Conservation (phyloP, 2,113 vertebrate genomes). For the Rhizomys pruinosus region DNA sequence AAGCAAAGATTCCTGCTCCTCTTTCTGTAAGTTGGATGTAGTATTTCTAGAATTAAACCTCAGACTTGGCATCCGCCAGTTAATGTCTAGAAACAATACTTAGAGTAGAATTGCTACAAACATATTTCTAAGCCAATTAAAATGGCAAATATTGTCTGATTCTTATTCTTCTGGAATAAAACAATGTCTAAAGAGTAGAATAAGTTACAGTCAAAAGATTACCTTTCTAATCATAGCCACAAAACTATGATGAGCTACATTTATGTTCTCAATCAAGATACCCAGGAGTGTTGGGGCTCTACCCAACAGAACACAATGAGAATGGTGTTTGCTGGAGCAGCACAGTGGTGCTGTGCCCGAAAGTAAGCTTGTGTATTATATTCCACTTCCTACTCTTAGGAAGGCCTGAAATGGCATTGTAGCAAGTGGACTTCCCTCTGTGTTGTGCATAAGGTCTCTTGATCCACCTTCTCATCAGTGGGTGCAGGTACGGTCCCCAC, state of each 20-base stretch:
- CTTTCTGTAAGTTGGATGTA: not conserved
- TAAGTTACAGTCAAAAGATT: constrained; percentile 1
- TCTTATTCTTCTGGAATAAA: not conserved
- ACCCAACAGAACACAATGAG: not conserved
- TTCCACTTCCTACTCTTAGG: not conserved
- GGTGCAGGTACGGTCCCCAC: not conserved
- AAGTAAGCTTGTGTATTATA: not conserved
- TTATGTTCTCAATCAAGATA: not conserved
- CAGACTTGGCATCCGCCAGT: not conserved
- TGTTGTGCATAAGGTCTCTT: not conserved
- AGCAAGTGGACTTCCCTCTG: not conserved
- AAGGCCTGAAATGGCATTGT: not conserved
- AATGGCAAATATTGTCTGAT: not conserved
- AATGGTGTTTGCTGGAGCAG: not conserved
- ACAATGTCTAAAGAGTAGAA: not conserved
- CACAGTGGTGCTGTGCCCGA: not conserved
- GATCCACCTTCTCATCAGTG: not conserved
- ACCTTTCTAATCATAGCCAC: not conserved
- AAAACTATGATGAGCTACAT: not conserved
- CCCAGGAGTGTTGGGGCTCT: not conserved
- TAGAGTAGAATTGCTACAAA: not conserved
- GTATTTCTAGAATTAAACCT: not conserved
- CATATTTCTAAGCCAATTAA: not conserved
- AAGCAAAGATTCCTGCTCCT: not conserved
- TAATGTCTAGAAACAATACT: not conserved